These are phyloP conservation scores for Proisotoma minuta DNA, from an alignment of 2,888 invertebrate genomes.

Conservation along the genomic window DNA sequence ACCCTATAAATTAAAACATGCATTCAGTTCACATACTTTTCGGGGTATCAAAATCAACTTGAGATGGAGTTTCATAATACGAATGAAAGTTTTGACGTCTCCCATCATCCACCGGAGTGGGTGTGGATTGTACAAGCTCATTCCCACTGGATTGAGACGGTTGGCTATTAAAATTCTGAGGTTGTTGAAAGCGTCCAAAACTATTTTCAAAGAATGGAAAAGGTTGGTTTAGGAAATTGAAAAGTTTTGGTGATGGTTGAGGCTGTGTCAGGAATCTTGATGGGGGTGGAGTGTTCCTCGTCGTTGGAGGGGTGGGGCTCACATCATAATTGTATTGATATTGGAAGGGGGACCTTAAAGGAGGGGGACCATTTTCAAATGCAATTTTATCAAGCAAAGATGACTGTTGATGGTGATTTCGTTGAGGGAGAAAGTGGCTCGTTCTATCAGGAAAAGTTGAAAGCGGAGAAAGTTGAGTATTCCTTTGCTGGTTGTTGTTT, in stretches of 20 bases:
- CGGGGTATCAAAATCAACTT: too few species aligned
- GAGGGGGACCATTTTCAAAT: neutral
- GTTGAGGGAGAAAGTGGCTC: constrained; percentile 4
- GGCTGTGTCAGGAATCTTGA: constrained; percentile 4
- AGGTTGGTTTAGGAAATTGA: constrained; percentile 14
- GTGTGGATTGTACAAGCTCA: too few species aligned
- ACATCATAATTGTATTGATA: neutral
- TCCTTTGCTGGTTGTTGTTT: neutral
- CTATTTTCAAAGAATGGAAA: constrained; percentile 12
- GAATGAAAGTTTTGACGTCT: too few species aligned
- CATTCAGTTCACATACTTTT: too few species aligned
- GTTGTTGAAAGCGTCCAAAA: neutral
- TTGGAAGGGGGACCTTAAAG: neutral
- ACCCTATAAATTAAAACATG: too few species aligned
- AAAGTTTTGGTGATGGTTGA: constrained; percentile 9
- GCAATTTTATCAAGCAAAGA: constrained; percentile 6
- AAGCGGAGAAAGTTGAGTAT: neutral
- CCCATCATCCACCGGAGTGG: too few species aligned
- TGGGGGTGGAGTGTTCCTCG: neutral
- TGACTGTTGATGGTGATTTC: neutral
- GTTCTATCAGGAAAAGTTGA: neutral
- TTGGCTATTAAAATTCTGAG: neutral
- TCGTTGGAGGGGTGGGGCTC: neutral
- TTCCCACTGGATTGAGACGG: neutral
- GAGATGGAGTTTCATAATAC: too few species aligned